These are phyloP conservation scores for Indicator indicator DNA, from an alignment of 2,113 vertebrate genomes.

Conservation along the genomic window DNA sequence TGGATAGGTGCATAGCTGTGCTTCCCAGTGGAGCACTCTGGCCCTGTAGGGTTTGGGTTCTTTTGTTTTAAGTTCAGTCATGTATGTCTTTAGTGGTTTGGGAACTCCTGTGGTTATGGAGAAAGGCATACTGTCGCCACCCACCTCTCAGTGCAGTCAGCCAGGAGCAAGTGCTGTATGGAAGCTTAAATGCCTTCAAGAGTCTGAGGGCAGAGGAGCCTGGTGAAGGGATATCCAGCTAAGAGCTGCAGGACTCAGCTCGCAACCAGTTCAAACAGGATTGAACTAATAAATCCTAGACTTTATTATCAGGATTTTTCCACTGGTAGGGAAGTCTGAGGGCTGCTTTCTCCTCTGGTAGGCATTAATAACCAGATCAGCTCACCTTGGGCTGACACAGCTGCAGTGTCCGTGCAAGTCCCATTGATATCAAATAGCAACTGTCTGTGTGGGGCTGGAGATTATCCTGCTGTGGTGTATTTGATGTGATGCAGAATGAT, in stretches of 20 bases:
- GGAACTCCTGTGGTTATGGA: not conserved
- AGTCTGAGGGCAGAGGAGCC: not conserved
- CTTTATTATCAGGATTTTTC: not conserved
- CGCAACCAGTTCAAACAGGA: not conserved
- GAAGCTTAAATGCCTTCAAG: not conserved
- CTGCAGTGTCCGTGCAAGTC: not conserved
- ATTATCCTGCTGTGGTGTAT: not conserved
- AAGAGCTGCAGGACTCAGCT: not conserved
- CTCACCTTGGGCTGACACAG: not conserved
- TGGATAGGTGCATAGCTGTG: not conserved
- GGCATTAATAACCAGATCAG: not conserved
- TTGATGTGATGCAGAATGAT: not conserved
- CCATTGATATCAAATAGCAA: not conserved
- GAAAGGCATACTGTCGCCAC: not conserved
- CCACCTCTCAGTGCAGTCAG: not conserved
- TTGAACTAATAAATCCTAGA: not conserved
- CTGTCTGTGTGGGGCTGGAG: not conserved
- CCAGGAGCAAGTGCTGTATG: not conserved
- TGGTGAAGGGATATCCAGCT: not conserved
- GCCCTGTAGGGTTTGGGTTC: rapidly evolving
- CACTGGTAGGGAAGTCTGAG: not conserved
- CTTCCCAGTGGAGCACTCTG: not conserved
- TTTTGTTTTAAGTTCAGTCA: not conserved
- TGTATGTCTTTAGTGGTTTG: not conserved
- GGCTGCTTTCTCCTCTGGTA: not conserved